Base-by-base conservation (phyloP, 2,888 invertebrate species). In the Parthenolecanium corni region DNA sequence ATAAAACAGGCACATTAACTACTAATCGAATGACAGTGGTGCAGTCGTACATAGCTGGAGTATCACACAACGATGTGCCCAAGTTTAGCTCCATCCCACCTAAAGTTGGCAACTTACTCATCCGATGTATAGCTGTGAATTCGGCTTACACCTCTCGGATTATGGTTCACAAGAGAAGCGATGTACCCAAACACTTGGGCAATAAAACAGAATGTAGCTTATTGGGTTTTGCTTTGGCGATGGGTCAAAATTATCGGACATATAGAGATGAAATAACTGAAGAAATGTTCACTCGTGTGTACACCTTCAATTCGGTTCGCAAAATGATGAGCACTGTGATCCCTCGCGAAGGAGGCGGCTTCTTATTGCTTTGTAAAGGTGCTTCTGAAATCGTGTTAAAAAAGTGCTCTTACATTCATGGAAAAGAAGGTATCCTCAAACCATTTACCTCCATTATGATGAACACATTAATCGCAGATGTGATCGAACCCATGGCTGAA, bases 201-300 rank as follows among this genome's bases (percentile, higher is more conserved):
- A 83, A 83, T 74, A 83, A 83, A 70, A 83, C 82, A 5, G 83
- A 83, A 71, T 83, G 82, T 71, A 79, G 81, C 40, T 73, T 83
- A 65, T 74, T 83, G 47, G 82, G 81, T 38, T 81, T 81, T 70
- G 78, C 82, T 2, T 68, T 76, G 62, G 77, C 76, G 49, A 68
- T 83, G 64, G 79, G 79, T 46, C 76, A 77, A 70, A 76, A 76
- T 68, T 82, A 81, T 69, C 77, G 79, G 69, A 69, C 72, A n/a
- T 72, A 80, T 46, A 73, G 83, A 46, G 76, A 78, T 61, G 73
- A 76, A 62, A 71, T 74, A 62, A 77, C 80, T 16, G 80, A 80
- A 70, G 78, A 80, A 64, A 72, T 71, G n/a, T 75, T 81, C 64
- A 72, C 74, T 49, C 72, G 74, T 65, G 77, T 77, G 4, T 77